These are phyloP conservation scores for Mythimna pallens DNA, from an alignment of 2,888 invertebrate species.

Conservation along the genomic window DNA sequence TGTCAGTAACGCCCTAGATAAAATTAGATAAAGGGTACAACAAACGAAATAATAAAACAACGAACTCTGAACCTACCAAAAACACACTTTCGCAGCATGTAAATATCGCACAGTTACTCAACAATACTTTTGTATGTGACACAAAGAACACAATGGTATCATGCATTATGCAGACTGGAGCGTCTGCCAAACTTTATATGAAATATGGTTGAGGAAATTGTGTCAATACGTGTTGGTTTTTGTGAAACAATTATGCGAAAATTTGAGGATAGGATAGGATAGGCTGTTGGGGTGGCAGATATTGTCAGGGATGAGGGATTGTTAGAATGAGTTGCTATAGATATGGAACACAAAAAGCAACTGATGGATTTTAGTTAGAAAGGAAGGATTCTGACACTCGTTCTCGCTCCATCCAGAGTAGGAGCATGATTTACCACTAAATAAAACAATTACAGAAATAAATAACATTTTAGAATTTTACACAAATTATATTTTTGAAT, in stretches of 20 bases:
- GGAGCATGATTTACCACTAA: too few species aligned
- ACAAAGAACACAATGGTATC: slow-evolving; percentile 57
- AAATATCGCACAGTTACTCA: slow-evolving; percentile 57
- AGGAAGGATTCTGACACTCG: rapidly evolving
- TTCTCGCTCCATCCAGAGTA: too few species aligned
- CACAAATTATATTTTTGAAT: too few species aligned
- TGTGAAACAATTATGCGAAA: slow-evolving; percentile 21
- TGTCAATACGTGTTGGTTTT: slow-evolving; percentile 64
- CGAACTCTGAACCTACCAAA: slow-evolving; percentile 38
- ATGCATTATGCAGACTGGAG: slow-evolving; percentile 60
- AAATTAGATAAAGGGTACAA: too few species aligned
- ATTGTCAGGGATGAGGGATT: too few species aligned
- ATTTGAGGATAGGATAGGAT: not conserved
- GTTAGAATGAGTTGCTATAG: too few species aligned
- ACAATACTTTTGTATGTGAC: slow-evolving; percentile 35
- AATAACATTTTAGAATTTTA: too few species aligned
- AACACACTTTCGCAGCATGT: slow-evolving; percentile 57
- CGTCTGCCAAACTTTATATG: slow-evolving; percentile 46
- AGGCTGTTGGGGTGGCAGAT: too few species aligned
- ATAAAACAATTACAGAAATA: too few species aligned
- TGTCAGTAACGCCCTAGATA: too few species aligned
- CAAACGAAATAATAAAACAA: not conserved
- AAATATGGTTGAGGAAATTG: slow-evolving; percentile 59
- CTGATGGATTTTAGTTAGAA: too few species aligned
- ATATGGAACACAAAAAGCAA: too few species aligned